Evolutionary conservation across 2,888 invertebrate species (phyloP).

Genomic region (Drosophila meridiana): DNA sequence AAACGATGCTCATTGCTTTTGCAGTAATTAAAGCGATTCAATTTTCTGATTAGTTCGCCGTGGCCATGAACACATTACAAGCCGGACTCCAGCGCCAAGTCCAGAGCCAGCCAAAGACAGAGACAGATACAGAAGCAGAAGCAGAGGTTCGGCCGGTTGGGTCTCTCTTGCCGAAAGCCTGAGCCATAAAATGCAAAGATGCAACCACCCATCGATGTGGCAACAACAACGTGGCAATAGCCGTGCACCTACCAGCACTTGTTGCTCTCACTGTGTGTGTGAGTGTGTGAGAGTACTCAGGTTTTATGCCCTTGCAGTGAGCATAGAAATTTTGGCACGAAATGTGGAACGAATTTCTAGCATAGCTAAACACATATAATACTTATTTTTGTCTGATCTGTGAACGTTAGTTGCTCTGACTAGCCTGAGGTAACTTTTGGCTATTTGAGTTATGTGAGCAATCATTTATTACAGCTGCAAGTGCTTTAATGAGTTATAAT

Average conservation of each 20-base stretch:
- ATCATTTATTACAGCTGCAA: not conserved
- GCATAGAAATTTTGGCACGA: conserved; percentile 6
- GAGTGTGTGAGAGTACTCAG: conserved; percentile 22
- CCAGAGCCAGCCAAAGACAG: conserved; percentile 5
- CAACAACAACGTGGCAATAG: conserved; percentile 31
- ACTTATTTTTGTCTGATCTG: not conserved
- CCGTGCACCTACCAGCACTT: conserved; percentile 39
- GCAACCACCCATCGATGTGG: conserved; percentile 41
- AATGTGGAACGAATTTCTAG: conserved; percentile 14
- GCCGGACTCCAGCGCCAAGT: conserved; percentile 10
- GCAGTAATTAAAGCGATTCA: conserved; percentile 85
- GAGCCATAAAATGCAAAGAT: conserved; percentile 75
- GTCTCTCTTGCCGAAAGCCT: conserved; percentile 31
- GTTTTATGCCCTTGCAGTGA: conserved; percentile 15
- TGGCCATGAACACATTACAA: conserved; percentile 74
- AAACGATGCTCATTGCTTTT: conserved; percentile 79
- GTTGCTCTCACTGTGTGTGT: conserved; percentile 12
- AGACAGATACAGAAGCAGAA: conserved; percentile 10
- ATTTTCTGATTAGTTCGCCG: conserved; percentile 84
- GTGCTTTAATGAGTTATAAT: not conserved
- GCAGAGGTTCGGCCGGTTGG: conserved; percentile 27
- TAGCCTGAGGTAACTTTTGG: not conserved
- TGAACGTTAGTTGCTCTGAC: not conserved
- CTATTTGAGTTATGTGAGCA: not conserved
- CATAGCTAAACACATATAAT: not conserved